Conservation (phyloP, 2,797 vertebrate genomes). For the Geotria australis region DNA sequence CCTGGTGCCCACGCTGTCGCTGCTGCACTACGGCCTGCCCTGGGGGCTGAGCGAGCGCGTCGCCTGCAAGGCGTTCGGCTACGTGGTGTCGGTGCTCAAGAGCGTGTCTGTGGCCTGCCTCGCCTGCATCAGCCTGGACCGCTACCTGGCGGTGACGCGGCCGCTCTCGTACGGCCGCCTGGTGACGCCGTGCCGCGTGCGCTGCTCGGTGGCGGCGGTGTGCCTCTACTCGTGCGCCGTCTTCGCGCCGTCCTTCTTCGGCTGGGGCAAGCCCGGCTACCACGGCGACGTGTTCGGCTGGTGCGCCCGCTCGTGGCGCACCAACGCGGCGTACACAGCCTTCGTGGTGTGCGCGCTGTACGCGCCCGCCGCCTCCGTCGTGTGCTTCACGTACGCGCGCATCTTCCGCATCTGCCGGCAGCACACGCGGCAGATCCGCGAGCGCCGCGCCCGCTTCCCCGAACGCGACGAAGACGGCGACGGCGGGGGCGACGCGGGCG, state of each 20-base stretch:
- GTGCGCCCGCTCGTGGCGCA: conserved; percentile 87
- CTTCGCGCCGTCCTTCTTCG: conserved; percentile 84
- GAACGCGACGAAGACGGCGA: conserved; percentile 49
- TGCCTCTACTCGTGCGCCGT: conserved; percentile 82
- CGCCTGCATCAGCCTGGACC: conserved; percentile 85
- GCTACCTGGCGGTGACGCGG: conserved; percentile 84
- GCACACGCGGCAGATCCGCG: conserved; percentile 87
- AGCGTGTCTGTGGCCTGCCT: conserved; percentile 95
- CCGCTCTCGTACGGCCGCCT: conserved; percentile 89
- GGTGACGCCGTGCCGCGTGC: conserved; percentile 75
- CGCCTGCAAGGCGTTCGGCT: conserved; percentile 84
- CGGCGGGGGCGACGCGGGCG: neutral
- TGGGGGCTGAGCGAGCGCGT: conserved; percentile 63
- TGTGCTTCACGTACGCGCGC: conserved; percentile 95
- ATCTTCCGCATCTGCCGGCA: conserved; percentile 96
- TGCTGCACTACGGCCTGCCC: conserved; percentile 44
- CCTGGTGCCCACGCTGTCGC: conserved; percentile 67
- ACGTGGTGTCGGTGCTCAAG: conserved; percentile 87
- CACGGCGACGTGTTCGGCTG: conserved; percentile 96
- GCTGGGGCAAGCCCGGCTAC: conserved; percentile 96
- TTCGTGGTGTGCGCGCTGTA: conserved; percentile 91
- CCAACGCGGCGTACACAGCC: conserved; percentile 74
- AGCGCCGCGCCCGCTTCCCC: conserved; percentile 67
- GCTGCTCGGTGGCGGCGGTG: conserved; percentile 66
- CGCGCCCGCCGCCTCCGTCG: conserved; percentile 69